Evolutionary conservation across 2,888 invertebrate genomes (phyloP).

Genomic region (Beris chalybata): DNA sequence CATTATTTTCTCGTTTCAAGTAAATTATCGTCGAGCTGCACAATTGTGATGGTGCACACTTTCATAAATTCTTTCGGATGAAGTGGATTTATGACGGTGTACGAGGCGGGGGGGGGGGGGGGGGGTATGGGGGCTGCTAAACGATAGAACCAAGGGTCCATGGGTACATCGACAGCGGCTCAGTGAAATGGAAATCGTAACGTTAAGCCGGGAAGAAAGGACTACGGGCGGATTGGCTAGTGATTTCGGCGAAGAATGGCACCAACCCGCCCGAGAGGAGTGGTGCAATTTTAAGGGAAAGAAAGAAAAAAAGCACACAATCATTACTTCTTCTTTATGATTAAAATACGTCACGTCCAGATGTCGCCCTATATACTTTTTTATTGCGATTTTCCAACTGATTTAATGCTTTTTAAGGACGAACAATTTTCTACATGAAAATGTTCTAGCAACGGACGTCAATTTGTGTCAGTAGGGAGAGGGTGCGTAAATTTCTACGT

Average conservation of each 20-base stretch:
- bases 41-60: conserved; percentile 8
- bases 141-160: no score
- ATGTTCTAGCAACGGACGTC: conserved; percentile 15
- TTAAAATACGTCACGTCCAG: conserved; percentile 45
- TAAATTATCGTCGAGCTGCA: conserved; percentile 24
- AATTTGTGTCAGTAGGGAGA: conserved; percentile 1
- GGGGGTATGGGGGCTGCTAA: neutral
- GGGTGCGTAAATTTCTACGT: no score
- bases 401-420: conserved; percentile 45
- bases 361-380: conserved; percentile 45
- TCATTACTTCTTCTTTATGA: conserved; percentile 46
- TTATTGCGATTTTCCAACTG: conserved; percentile 46
- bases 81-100: neutral
- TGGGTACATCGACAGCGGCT: conserved; percentile 15
- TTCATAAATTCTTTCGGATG: conserved; percentile 3
- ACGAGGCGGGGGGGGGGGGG: conserved; percentile 9
- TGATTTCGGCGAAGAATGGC: conserved; percentile 22
- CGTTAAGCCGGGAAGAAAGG: conserved; percentile 21
- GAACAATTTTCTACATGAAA: conserved; percentile 29
- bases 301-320: conserved; percentile 38
- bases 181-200: conserved; percentile 25
- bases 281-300: conserved; percentile 11
- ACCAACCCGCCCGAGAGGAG: conserved; percentile 15
- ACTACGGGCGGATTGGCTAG: conserved; percentile 11
- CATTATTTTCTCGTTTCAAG: conserved; percentile 28